Evolutionary conservation across 2,797 vertebrate genomes (phyloP).

Genomic region (Apodemus agrarius): DNA sequence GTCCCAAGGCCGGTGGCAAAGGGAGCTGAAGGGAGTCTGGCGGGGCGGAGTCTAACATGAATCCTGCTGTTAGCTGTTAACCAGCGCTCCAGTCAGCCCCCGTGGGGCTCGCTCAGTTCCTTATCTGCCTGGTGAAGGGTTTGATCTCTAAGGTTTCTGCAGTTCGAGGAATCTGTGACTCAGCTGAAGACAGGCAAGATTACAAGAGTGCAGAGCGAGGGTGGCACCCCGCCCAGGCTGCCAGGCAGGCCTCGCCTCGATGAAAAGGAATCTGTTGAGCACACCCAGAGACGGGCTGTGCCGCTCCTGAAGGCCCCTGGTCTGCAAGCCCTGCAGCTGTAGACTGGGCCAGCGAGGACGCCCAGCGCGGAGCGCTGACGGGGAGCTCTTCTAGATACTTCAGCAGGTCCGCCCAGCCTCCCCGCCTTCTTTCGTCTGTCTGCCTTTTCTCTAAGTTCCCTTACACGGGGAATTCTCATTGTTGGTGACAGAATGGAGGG

Average conservation of each 20-base stretch:
- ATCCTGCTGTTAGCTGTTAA: not conserved
- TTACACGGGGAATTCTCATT: not conserved
- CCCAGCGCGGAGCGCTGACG: not conserved
- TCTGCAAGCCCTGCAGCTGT: not conserved
- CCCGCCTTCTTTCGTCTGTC: not conserved
- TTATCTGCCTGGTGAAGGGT: constrained; percentile 49
- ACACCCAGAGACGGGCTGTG: constrained; percentile 5
- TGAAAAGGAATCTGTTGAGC: not conserved
- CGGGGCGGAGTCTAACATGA: constrained; percentile 28
- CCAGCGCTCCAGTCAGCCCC: not conserved
- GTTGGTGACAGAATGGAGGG: not conserved
- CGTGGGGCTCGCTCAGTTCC: constrained; percentile 14
- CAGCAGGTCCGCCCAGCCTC: not conserved
- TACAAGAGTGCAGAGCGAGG: not conserved
- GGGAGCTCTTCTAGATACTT: not conserved
- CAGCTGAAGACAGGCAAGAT: not conserved
- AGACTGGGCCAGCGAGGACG: not conserved
- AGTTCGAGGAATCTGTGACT: constrained; percentile 53
- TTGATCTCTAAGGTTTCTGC: constrained; percentile 50
- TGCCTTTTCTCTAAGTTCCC: constrained; percentile 16
- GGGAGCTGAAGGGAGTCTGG: constrained; percentile 1
- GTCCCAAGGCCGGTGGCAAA: not conserved
- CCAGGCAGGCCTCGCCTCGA: not conserved
- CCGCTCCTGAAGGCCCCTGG: not conserved
- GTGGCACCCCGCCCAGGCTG: not conserved